Conservation (phyloP, 2,113 vertebrate genomes). For the Crotalus helleri region DNA sequence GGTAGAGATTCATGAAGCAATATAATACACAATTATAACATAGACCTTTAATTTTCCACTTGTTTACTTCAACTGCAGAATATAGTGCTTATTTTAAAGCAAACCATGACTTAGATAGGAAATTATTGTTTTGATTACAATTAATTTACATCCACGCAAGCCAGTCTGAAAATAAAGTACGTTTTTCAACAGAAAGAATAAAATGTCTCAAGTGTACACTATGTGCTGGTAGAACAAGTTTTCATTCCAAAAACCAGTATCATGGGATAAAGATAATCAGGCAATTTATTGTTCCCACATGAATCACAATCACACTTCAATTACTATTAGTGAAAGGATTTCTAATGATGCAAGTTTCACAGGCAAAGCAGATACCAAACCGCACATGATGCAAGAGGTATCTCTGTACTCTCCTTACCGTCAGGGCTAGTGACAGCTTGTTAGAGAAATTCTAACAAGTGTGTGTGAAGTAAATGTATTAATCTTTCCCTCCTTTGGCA, state of each 20-base stretch:
- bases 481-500: background rate
- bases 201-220: background rate
- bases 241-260: slow-evolving; percentile 43
- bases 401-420: background rate
- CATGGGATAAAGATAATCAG: slow-evolving; percentile 32
- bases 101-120: background rate
- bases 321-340: slow-evolving; percentile 11
- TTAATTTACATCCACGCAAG: background rate
- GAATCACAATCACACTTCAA: slow-evolving; percentile 39
- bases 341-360: background rate
- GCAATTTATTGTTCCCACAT: slow-evolving; percentile 36
- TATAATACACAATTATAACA: background rate
- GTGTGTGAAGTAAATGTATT: background rate
- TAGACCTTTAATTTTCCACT: background rate
- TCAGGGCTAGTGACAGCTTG: background rate
- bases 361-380: slow-evolving; percentile 11
- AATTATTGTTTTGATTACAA: background rate
- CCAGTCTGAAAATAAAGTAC: background rate
- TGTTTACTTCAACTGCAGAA: background rate
- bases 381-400: background rate
- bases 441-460: background rate
- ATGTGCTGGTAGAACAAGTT: slow-evolving; percentile 46
- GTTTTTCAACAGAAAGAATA: background rate
- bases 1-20: background rate
- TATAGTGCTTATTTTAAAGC: background rate